Percentiles rank a stretch among this genome's conserved stretches.
Evolutionary conservation across 2,113 vertebrate genomes (phyloP).

Genomic region (Sylvicapra grimmia): DNA sequence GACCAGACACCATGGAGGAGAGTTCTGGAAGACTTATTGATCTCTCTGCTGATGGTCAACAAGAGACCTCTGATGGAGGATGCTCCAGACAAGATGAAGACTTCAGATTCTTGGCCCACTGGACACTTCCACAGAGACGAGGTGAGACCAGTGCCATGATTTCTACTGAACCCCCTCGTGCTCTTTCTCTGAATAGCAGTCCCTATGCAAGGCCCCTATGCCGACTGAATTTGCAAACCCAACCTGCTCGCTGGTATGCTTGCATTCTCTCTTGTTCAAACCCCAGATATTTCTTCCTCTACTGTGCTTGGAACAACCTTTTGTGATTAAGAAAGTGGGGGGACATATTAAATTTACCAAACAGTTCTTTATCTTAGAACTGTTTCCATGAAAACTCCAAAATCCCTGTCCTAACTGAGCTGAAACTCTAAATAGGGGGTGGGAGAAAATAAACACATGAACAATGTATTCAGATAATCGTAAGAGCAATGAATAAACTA

Average conservation of each 20-base stretch:
- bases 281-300: neutral
- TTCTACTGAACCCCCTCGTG: neutral
- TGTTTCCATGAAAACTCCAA: neutral
- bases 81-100: neutral
- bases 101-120: neutral
- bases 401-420: neutral
- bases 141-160: neutral
- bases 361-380: neutral
- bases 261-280: neutral
- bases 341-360: neutral
- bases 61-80: neutral
- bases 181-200: neutral
- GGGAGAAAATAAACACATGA: neutral
- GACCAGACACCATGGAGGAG: neutral
- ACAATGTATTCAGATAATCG: neutral
- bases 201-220: neutral
- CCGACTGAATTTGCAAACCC: neutral
- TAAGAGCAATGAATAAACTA: neutral
- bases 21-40: neutral
- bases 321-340: neutral
- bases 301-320: neutral
- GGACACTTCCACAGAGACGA: neutral
- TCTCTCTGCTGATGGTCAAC: neutral
- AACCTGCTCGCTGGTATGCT: neutral
- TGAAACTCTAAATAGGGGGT: neutral